These are phyloP conservation scores for Copidosoma floridanum DNA, from an alignment of 1,140 invertebrate genomes.

Conservation along the genomic window DNA sequence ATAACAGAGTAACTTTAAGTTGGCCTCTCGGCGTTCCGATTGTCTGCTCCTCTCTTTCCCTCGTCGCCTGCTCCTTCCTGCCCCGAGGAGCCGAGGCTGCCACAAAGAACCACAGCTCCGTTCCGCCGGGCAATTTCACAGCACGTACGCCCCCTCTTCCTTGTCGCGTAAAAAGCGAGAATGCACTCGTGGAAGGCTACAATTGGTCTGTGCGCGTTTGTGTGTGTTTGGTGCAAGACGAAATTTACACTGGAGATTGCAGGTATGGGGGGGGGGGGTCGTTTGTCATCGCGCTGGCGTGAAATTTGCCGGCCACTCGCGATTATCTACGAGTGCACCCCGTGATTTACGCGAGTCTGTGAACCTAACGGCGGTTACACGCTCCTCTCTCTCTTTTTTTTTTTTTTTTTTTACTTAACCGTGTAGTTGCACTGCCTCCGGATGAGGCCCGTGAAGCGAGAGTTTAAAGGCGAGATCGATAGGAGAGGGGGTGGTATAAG, in stretches of 20 bases:
- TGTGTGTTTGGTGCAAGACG: background rate
- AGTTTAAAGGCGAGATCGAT: conserved; percentile 1
- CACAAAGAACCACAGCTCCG: no score
- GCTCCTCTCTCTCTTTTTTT: no score
- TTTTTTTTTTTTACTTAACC: no score
- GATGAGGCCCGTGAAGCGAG: no score
- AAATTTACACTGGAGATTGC: conserved; percentile 1
- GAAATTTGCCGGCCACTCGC: background rate
- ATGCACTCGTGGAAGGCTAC: background rate
- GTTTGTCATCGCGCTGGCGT: conserved; percentile 8
- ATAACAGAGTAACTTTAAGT: conserved; percentile 35
- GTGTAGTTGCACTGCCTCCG: no score
- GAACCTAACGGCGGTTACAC: no score
- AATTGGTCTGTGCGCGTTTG: background rate
- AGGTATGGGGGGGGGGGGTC: background rate
- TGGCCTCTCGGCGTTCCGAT: no score
- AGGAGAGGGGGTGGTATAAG: conserved; percentile 3
- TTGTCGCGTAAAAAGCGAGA: background rate
- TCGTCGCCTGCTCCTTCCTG: no score
- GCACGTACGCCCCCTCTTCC: no score
- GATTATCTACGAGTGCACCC: background rate
- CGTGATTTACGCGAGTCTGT: no score
- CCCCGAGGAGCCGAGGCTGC: no score
- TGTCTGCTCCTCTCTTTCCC: no score
- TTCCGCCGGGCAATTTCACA: background rate